Evolutionary conservation across 1,140 invertebrate species (phyloP), one percentile per base, ranked within the genome.

Genomic region (Temnothorax curvispinosus): DNA sequence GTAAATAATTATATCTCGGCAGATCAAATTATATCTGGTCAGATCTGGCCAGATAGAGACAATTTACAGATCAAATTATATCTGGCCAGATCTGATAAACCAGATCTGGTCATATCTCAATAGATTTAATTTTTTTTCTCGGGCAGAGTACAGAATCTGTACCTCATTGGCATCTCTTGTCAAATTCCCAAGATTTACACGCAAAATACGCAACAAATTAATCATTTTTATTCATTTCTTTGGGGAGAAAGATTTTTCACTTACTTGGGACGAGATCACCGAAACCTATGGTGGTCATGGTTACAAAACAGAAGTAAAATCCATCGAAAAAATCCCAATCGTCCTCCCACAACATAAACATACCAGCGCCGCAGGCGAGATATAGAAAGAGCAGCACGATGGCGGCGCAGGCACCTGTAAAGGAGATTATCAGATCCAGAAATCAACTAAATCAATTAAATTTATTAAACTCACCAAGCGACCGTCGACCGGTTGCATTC

Each of bases 281-380:
- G 91, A 99, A 98, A 21, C 98, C 98, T 88, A 99, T 99, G 0
- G 98, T 99, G 0, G 98, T 98, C 98, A 99, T 98, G 0, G 98
- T 99, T 67, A 99, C 98, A 92, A 99, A 99, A 92, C 98, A 98
- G 92, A 99, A 99, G 94, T 99, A 99, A 93, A 99, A 99, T 21
- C 98, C 98, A 90, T 99, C 98, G 90, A 98, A 98, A 94, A 99
- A 99, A 3, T 96, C 97, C 98, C 98, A 99, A 62, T 98, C 97
- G 85, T 98, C 97, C 92, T 98, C 98, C 97, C 97, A 98, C 80
- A 97, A 95, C 92, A 97, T 97, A 88, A 97, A 97, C 58, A 98
- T 93, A 7, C 97, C 97, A 0, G 97, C 97, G 1, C 98, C 98
- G 1, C 97, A 97, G 1, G 98, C 97, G 67, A 98, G 95, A 94